Percentiles rank a stretch among this genome's conserved stretches.
phyloP scores from a whole-genome alignment of 2,888 invertebrate species.

The Polymixis flavicincta region DNA sequence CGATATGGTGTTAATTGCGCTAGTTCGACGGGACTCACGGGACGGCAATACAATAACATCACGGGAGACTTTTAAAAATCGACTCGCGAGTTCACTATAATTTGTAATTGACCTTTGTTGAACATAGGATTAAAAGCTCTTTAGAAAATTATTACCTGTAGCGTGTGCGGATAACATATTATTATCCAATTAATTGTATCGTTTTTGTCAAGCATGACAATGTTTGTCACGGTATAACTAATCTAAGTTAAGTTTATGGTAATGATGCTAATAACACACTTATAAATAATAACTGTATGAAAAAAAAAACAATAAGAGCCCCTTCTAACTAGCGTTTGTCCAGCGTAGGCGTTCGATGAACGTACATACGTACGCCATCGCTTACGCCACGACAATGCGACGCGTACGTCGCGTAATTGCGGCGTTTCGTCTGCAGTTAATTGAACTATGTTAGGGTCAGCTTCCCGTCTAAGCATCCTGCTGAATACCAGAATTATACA shows the following conservation, averaged over 20 bases:
- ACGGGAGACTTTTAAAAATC: slow-evolving; percentile 69
- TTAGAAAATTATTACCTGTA: slow-evolving; percentile 27
- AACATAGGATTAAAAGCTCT: slow-evolving; percentile 41
- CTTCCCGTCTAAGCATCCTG: no score
- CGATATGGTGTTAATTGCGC: slow-evolving; percentile 69
- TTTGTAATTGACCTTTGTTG: slow-evolving; percentile 69
- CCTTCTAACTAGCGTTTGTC: no score
- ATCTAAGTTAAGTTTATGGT: neutral
- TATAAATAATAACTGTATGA: neutral
- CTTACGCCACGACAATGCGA: no score
- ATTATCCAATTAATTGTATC: slow-evolving; percentile 11
- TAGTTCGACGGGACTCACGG: slow-evolving; percentile 58
- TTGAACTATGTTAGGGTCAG: no score
- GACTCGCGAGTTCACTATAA: slow-evolving; percentile 59
- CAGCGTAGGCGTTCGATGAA: no score
- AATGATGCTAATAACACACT: neutral
- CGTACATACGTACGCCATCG: no score
- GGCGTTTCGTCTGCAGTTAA: no score
- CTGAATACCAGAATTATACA: no score
- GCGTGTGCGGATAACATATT: slow-evolving; percentile 6
- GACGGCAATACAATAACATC: slow-evolving; percentile 66
- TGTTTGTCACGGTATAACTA: neutral
- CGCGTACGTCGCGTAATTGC: no score
- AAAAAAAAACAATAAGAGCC: no score
- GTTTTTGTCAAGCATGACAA: neutral